phyloP scores from a whole-genome alignment of 1,140 invertebrate genomes.

The Homalodisca vitripennis region DNA sequence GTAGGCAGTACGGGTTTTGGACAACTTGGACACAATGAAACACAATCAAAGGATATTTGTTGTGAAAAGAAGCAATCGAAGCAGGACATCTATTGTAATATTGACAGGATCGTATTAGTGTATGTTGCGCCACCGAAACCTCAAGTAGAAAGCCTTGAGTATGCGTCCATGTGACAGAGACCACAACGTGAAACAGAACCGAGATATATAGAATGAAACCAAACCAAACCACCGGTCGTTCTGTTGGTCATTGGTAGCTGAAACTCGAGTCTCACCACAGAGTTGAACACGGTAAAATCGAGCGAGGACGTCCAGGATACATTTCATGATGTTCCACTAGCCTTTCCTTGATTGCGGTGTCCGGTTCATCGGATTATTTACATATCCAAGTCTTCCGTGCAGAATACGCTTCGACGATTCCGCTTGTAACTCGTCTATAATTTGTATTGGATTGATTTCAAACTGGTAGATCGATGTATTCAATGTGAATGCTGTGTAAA shows the following conservation, averaged over 20 bases:
- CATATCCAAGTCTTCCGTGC: too few species aligned
- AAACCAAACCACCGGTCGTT: slow-evolving; percentile 16
- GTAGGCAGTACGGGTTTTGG: too few species aligned
- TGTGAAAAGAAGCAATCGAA: too few species aligned
- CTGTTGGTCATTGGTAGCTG: slow-evolving; percentile 20
- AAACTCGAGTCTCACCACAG: neutral
- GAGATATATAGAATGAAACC: neutral
- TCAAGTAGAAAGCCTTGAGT: slow-evolving; percentile 24
- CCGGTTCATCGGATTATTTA: slow-evolving; percentile 2
- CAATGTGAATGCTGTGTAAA: too few species aligned
- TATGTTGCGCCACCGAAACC: slow-evolving; percentile 7
- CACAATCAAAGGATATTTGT: too few species aligned
- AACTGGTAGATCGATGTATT: too few species aligned
- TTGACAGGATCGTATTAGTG: too few species aligned
- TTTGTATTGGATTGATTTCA: too few species aligned
- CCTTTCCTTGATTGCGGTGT: neutral
- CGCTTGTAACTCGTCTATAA: neutral
- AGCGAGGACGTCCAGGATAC: neutral
- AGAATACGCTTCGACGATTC: too few species aligned
- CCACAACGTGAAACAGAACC: slow-evolving; percentile 14
- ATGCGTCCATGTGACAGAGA: neutral
- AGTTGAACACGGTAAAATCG: neutral
- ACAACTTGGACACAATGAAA: too few species aligned
- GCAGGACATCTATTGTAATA: too few species aligned
- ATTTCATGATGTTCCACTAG: slow-evolving; percentile 19